Percentiles rank a stretch among this genome's conserved stretches.
phyloP scores from a whole-genome alignment of 2,888 invertebrate genomes.

The Harpalus rufipes region DNA sequence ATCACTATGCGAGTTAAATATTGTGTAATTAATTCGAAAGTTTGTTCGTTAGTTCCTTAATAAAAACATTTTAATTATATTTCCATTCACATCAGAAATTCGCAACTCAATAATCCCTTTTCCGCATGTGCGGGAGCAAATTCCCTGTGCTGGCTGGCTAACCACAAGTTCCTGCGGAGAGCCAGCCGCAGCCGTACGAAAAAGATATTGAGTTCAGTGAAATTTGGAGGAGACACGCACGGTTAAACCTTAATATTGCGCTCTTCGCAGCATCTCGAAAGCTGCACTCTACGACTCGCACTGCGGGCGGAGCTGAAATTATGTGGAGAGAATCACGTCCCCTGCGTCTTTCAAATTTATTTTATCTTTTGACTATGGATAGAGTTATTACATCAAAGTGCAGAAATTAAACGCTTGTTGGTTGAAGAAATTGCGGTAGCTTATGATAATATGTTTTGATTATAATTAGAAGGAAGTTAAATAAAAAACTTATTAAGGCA shows the following conservation, averaged over 20 bases:
- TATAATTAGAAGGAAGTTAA: too few relatives aligned
- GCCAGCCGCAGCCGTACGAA: not conserved
- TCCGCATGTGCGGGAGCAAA: conserved; percentile 16
- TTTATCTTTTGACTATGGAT: conserved; percentile 21
- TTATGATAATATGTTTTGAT: too few relatives aligned
- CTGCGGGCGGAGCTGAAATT: not conserved
- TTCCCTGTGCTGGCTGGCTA: not conserved
- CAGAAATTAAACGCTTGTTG: not conserved
- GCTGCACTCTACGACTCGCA: not conserved
- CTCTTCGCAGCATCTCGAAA: not conserved
- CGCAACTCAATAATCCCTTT: not conserved
- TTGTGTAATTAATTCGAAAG: not conserved
- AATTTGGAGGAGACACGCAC: conserved; percentile 58
- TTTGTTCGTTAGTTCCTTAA: not conserved
- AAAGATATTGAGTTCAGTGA: conserved; percentile 57
- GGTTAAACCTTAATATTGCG: conserved; percentile 55
- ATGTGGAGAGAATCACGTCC: conserved; percentile 1
- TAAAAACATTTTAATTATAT: conserved; percentile 26
- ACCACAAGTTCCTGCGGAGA: not conserved
- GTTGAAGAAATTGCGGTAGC: not conserved
- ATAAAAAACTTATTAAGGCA: too few relatives aligned
- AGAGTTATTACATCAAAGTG: not conserved
- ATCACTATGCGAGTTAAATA: not conserved
- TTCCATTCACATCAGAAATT: not conserved
- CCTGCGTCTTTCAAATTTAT: not conserved